Base-by-base conservation (phyloP, 2,888 invertebrate genomes). In the Eristalinus aeneus region DNA sequence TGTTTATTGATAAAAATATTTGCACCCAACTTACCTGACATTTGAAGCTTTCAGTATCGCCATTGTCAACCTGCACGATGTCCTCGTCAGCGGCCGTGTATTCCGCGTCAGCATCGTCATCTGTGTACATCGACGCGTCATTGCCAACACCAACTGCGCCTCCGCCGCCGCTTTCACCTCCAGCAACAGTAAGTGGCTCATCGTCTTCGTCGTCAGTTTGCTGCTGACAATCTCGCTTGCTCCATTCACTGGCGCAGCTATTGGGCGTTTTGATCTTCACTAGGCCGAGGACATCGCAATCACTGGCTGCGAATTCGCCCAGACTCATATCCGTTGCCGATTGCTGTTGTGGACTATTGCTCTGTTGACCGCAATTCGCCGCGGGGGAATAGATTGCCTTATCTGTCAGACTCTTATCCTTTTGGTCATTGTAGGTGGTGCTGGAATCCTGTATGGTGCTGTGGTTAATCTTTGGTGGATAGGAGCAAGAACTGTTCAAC, bases 171-270 rank as follows among this genome's bases (percentile, higher is more conserved):
- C 20, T n/a, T n/a, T n/a, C n/a, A n/a, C n/a, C n/a, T n/a, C n/a
- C n/a, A n/a, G n/a, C 58, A 3, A 6, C 69, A 53, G n/a, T 56
- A 31, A 36, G 31, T 12, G n/a, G 16, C 2, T 60, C 58, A 32
- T 77, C 77, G 12, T 85, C 81, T 27, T 86, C 82, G 0, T 85
- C 75, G 27, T 85, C 85, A 1, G 81, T 92, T 89, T 92, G 93
- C 92, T 94, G 94, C 91, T 94, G 95, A 91, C 94, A 93, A 90
- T 94, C 94, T n/a, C 27, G 20, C 12, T 86, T 81, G 22, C 58
- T 77, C 81, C 85, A 86, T 27, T 54, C 76, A 9, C 73, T 81
- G 12, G 73, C 46, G 53, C 72, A 76, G 58, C 85, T 85, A 46
- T 81, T 81, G 10, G 81, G 81, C 10, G 72, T 81, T 34, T 85